These are phyloP conservation scores for Hermodice carunculata DNA, from an alignment of 2,888 invertebrate genomes.

Conservation along the genomic window DNA sequence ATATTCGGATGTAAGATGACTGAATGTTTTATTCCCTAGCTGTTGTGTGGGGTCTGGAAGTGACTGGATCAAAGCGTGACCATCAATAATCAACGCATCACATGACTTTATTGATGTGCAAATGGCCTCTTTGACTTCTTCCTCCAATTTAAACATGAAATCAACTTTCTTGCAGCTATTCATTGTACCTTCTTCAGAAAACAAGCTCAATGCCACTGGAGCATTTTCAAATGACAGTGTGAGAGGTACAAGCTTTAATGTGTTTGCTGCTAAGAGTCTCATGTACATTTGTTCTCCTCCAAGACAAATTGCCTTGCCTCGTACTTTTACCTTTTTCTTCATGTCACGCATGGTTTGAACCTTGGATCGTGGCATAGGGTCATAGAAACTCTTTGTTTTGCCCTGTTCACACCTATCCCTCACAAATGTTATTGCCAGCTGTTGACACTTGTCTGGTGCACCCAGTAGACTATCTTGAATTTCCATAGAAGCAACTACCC, in stretches of 20 bases:
- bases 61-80: background rate
- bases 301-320: background rate
- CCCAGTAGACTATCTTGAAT: background rate
- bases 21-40: background rate
- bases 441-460: background rate
- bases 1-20: background rate
- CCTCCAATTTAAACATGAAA: background rate
- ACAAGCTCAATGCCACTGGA: background rate
- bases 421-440: too few relatives aligned
- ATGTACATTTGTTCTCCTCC: background rate
- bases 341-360: background rate
- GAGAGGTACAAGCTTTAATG: background rate
- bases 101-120: background rate
- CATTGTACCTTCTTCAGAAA: background rate
- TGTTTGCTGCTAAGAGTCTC: background rate
- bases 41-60: background rate
- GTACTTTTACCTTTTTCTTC: background rate
- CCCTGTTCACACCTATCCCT: background rate
- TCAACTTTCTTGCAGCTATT: background rate
- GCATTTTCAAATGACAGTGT: background rate
- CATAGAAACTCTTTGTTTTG: background rate
- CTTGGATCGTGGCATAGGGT: background rate
- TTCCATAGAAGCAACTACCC: background rate
- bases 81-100: background rate
- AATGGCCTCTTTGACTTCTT: background rate